Base-by-base conservation (phyloP, 2,888 invertebrate genomes). In the Spicauda simplicius region DNA sequence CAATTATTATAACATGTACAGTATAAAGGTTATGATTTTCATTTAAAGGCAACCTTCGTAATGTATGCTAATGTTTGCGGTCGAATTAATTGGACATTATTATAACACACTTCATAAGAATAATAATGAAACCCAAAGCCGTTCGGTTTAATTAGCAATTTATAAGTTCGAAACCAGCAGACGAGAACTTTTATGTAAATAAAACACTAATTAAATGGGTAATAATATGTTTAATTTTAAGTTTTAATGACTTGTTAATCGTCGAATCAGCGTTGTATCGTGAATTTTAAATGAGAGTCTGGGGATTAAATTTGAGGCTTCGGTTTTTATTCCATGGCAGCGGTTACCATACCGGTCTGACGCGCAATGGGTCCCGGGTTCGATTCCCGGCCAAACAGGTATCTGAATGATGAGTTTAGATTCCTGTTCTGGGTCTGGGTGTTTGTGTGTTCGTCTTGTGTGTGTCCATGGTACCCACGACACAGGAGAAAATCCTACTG, bases 141-240 rank as follows among this genome's bases (percentile, higher is more conserved):
- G 25, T 59, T 65, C 45, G 30, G 18, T 58, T 64, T 53, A 64
- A 64, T 59, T 33, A 48, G 30, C 54, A 54, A 59, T 65, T 65
- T 59, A 25, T 59, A 48, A 41, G 53, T 30, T 37, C 45, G 54
- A 45, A 41, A 45, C 33, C 45, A 19, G 8, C 7, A 52, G 54
- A 54, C 65, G 54, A 59, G 30, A 59, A 59, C 41, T 58, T 65
- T 65, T 65, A 59, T 54, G 65, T 65, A 59, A 65, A 65, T 65
- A 33, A 56, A 59, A 65, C 30, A 45, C 58, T 48, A 65, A 65
- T 59, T 52, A 64, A 64, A 64, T 41, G 45, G 52, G 45, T 18
- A 45, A 45, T 65, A 54, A 65, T 33, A 53, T 55, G 14, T 58
- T 33, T 61, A 59, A 65, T 61, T 56, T 41, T 57, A 53, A 53